These are phyloP conservation scores for Apteryx owenii DNA, from an alignment of 2,113 vertebrate genomes.

Conservation along the genomic window DNA sequence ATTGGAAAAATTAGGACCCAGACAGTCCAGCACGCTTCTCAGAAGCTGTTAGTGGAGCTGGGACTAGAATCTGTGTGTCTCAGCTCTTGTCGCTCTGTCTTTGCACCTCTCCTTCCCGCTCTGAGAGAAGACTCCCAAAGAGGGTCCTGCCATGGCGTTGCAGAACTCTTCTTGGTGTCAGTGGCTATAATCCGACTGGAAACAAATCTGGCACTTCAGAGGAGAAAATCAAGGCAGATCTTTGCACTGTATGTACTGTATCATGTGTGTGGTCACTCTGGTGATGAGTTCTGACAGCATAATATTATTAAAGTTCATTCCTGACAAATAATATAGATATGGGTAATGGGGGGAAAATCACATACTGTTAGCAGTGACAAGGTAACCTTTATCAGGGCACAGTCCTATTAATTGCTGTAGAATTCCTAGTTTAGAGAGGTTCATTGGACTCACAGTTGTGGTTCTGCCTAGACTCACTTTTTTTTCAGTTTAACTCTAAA, in stretches of 20 bases:
- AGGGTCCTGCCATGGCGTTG: neutral
- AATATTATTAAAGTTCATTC: constrained; percentile 60
- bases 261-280: constrained; percentile 8
- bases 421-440: neutral
- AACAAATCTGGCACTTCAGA: neutral
- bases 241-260: neutral
- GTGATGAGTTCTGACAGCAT: constrained; percentile 50
- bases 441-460: neutral
- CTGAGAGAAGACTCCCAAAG: neutral
- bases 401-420: constrained; percentile 44
- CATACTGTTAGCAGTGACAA: constrained; percentile 42
- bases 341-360: constrained; percentile 14
- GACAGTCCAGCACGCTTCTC: neutral
- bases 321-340: constrained; percentile 48
- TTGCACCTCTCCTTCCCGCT: neutral
- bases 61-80: neutral
- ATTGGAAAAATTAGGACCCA: neutral
- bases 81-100: neutral
- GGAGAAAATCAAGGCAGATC: constrained; percentile 28
- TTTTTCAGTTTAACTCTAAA: constrained; percentile 19
- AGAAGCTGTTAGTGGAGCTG: neutral
- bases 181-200: neutral
- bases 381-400: constrained; percentile 63
- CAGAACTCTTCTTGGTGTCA: neutral
- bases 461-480: constrained; percentile 21